Percentiles rank a stretch among this genome's conserved stretches.
Conservation (phyloP, 1,140 invertebrate species). For the Pseudobourletiella spinata region DNA sequence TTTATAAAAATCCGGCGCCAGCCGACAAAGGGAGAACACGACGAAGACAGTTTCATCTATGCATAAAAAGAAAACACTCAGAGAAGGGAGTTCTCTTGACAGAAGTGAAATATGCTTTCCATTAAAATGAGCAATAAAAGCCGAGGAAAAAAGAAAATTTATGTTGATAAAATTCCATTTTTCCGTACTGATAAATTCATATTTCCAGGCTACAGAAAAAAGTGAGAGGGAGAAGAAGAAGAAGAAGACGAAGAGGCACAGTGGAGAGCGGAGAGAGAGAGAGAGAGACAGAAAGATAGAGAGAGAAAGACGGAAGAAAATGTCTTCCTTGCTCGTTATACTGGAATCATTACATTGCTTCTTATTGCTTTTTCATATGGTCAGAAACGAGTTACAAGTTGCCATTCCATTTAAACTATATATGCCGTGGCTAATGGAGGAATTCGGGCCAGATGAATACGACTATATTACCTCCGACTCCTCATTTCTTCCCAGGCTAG, state of each 20-base stretch:
- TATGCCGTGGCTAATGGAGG: constrained; percentile 13
- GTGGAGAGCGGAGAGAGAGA: not conserved
- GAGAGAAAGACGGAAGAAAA: constrained; percentile 16
- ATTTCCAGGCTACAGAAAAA: constrained; percentile 30
- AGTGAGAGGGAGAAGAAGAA: constrained; percentile 1
- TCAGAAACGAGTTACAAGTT: constrained; percentile 22
- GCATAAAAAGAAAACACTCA: constrained; percentile 36
- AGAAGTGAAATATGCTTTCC: constrained; percentile 36
- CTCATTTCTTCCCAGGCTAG: not conserved
- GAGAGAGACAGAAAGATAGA: too few species aligned
- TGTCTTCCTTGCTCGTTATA: constrained; percentile 10
- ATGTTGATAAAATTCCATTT: constrained; percentile 38
- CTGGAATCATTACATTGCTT: constrained; percentile 12
- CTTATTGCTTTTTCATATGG: constrained; percentile 23
- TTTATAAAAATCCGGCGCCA: constrained; percentile 29
- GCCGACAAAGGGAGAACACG: constrained; percentile 23
- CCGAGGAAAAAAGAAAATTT: constrained; percentile 37
- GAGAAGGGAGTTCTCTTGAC: constrained; percentile 35
- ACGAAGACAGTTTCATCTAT: constrained; percentile 35
- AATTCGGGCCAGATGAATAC: constrained; percentile 19
- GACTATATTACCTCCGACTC: not conserved
- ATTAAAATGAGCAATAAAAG: constrained; percentile 37
- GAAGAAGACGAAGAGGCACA: too few species aligned
- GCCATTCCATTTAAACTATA: constrained; percentile 10
- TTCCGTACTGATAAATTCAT: constrained; percentile 38